A percentile compares a stretch with the other conserved stretches of the same genome.
phyloP scores from a whole-genome alignment of 2,113 vertebrate species.

The Parotia lawesii region DNA sequence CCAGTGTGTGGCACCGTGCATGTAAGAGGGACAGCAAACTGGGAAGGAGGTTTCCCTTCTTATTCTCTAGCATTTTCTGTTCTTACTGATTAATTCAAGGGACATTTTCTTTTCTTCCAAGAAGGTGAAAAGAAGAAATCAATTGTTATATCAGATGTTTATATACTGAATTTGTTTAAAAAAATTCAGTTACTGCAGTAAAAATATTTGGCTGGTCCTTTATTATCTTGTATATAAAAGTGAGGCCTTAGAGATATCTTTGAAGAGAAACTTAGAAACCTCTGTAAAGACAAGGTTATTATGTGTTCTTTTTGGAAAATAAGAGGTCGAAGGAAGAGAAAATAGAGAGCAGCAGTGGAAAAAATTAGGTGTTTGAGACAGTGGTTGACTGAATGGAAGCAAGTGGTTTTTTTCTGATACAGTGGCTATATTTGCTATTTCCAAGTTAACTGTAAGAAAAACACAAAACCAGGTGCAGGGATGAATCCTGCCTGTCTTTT shows the following conservation, averaged over 20 bases:
- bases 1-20: fast-evolving
- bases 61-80: neutral
- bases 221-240: neutral
- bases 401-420: neutral
- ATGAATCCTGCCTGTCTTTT: neutral
- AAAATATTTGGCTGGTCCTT: neutral
- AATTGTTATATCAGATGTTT: neutral
- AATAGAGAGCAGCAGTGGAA: neutral
- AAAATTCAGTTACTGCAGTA: neutral
- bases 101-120: neutral
- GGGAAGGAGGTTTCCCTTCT: neutral
- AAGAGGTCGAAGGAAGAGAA: neutral
- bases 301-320: neutral
- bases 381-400: neutral
- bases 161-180: neutral
- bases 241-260: neutral
- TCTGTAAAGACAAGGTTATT: neutral
- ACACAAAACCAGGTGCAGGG: fast-evolving
- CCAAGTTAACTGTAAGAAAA: neutral
- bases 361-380: neutral
- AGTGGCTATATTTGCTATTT: neutral
- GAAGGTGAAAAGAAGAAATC: neutral
- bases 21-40: neutral
- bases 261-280: neutral
- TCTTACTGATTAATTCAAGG: neutral